Evolutionary conservation across 1,140 invertebrate species (phyloP).

Genomic region (Pogonus chalceus): DNA sequence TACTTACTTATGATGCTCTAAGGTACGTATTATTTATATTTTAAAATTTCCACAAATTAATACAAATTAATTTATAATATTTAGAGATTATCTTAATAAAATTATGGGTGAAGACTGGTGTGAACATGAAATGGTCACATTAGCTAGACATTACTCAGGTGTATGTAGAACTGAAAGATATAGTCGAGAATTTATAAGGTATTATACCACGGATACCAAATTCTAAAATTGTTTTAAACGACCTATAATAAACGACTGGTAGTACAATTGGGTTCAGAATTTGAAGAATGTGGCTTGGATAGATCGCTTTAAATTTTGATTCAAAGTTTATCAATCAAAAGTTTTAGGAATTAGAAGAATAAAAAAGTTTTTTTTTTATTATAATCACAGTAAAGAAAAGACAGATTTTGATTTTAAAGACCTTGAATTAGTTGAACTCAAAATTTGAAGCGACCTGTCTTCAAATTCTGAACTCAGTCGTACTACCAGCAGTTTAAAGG

Average conservation of each 20-base stretch:
- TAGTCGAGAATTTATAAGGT: conserved; percentile 27
- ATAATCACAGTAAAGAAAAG: too few relatives aligned
- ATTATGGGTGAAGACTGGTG: conserved; percentile 52
- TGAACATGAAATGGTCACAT: conserved; percentile 67
- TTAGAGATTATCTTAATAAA: conserved; percentile 22
- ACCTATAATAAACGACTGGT: neutral
- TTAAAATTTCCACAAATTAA: neutral
- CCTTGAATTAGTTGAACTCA: too few relatives aligned
- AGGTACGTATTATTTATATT: conserved; percentile 17
- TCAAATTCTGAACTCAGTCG: too few relatives aligned
- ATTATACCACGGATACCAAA: too few relatives aligned
- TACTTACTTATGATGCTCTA: conserved; percentile 27
- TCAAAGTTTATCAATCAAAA: too few relatives aligned
- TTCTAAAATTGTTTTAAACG: neutral
- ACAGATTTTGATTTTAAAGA: too few relatives aligned
- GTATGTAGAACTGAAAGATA: conserved; percentile 28
- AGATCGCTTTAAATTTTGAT: neutral
- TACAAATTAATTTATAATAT: neutral
- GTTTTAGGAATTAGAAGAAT: too few relatives aligned
- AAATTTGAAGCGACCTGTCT: too few relatives aligned
- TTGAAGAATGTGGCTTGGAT: too few relatives aligned
- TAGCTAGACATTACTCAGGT: conserved; percentile 53
- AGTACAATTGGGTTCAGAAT: too few relatives aligned
- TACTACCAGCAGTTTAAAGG: too few relatives aligned
- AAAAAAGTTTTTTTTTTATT: too few relatives aligned